phyloP scores from a whole-genome alignment of 1,140 invertebrate genomes.

The Heterodera carotae region DNA sequence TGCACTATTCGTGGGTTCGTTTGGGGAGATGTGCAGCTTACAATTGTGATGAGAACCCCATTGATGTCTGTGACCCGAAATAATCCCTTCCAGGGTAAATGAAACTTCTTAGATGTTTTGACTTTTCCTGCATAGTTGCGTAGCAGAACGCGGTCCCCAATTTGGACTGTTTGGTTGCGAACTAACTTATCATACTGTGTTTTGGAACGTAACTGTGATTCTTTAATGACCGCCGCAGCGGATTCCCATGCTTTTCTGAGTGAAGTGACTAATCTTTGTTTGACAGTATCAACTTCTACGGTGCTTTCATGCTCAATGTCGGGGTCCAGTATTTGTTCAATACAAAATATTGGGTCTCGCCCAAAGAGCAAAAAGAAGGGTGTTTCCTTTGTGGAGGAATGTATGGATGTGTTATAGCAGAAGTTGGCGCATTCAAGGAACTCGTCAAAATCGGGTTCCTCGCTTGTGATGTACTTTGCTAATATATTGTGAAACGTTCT shows the following conservation, averaged over 20 bases:
- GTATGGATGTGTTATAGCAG: conserved; percentile 12
- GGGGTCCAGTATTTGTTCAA: conserved; percentile 6
- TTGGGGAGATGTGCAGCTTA: conserved; percentile 13
- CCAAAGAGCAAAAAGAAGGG: conserved; percentile 17
- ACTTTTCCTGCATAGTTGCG: conserved; percentile 11
- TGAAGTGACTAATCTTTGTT: background rate
- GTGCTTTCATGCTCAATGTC: background rate
- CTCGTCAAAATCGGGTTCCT: conserved; percentile 14
- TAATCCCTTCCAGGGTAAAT: conserved; percentile 17
- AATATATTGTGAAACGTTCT: conserved; percentile 18
- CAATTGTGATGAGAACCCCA: background rate
- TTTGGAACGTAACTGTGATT: background rate
- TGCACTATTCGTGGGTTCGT: conserved; percentile 1
- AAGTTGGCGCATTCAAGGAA: background rate
- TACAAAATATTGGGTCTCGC: conserved; percentile 9
- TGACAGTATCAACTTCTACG: background rate
- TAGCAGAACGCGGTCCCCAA: conserved; percentile 8
- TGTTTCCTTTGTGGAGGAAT: conserved; percentile 4
- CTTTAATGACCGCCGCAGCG: conserved; percentile 9
- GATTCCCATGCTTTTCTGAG: conserved; percentile 20
- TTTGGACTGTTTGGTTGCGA: background rate
- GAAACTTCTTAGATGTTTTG: conserved; percentile 1
- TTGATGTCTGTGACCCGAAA: conserved; percentile 6
- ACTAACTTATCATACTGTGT: conserved; percentile 4
- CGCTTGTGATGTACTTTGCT: background rate